Conservation (phyloP, 2,113 vertebrate species). For the Ammodytes dubius region DNA sequence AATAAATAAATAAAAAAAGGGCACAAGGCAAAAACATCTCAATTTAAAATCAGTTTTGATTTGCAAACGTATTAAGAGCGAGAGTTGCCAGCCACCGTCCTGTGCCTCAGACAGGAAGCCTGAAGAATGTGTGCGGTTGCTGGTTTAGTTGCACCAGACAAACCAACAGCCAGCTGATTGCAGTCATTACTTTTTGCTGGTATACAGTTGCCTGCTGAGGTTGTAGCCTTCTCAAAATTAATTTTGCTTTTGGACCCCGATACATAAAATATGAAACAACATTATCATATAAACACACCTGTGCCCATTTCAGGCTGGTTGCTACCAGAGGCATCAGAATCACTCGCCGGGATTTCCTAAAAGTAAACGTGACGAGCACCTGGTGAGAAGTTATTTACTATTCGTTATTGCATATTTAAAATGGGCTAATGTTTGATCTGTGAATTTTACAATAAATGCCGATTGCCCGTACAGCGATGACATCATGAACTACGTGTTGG, state of each 20-base stretch:
- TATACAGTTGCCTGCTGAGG: not conserved
- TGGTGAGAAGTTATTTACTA: constrained; percentile 81
- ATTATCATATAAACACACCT: not conserved
- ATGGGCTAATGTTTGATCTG: not conserved
- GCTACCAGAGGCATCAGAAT: constrained; percentile 87
- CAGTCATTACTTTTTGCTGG: too few species aligned
- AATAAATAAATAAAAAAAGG: too few species aligned
- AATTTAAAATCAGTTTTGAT: too few species aligned
- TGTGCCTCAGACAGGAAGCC: too few species aligned
- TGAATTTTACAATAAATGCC: not conserved
- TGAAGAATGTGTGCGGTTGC: too few species aligned
- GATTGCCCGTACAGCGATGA: constrained; percentile 78
- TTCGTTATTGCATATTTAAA: not conserved
- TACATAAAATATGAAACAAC: not conserved
- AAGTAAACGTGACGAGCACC: constrained; percentile 86
- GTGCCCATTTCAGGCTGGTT: constrained; percentile 84
- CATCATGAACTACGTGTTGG: constrained; percentile 88
- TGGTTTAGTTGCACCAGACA: too few species aligned
- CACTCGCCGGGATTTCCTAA: constrained; percentile 87
- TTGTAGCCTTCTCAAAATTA: not conserved
- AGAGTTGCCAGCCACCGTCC: too few species aligned
- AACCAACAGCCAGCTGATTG: too few species aligned
- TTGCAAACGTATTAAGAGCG: too few species aligned
- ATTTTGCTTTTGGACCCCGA: not conserved
- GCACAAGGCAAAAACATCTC: too few species aligned